phyloP scores from a whole-genome alignment of 2,888 invertebrate species.

The Acanthopleura granulata region DNA sequence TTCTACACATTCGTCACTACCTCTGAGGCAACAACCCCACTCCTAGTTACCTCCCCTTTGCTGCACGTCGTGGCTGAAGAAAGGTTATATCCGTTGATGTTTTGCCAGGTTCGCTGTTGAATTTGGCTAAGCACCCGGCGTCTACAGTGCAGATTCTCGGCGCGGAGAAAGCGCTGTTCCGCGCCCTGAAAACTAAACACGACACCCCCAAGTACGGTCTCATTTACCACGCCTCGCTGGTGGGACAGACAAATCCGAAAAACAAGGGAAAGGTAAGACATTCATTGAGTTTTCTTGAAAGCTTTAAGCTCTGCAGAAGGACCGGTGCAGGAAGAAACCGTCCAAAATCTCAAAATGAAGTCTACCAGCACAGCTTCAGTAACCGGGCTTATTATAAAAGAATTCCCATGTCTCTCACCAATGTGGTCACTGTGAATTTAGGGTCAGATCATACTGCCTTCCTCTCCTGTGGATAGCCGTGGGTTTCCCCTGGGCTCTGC shows the following conservation, averaged over 20 bases:
- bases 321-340: too few relatives aligned
- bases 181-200: slow-evolving; percentile 96
- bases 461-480: too few relatives aligned
- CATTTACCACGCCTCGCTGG: slow-evolving; percentile 94
- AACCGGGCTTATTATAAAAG: too few relatives aligned
- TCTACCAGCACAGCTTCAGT: too few relatives aligned
- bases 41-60: background rate
- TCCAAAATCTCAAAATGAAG: too few relatives aligned
- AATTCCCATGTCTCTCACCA: too few relatives aligned
- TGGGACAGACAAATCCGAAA: slow-evolving; percentile 89
- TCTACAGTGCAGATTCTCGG: slow-evolving; percentile 98
- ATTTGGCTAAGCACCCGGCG: slow-evolving; percentile 97
- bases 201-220: slow-evolving; percentile 99
- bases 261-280: slow-evolving; percentile 83
- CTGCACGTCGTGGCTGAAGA: background rate
- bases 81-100: slow-evolving; percentile 8
- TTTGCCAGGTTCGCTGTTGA: slow-evolving; percentile 82
- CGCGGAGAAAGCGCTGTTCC: slow-evolving; percentile 97
- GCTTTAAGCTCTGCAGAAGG: too few relatives aligned
- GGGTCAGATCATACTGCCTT: too few relatives aligned
- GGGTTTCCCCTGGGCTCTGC: too few relatives aligned
- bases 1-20: slow-evolving; percentile 41
- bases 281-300: too few relatives aligned
- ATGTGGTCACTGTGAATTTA: too few relatives aligned
- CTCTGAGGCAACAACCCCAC: slow-evolving; percentile 35